These are phyloP conservation scores for Drosophila yakuba DNA, from an alignment of 1,140 invertebrate species.

Conservation along the genomic window DNA sequence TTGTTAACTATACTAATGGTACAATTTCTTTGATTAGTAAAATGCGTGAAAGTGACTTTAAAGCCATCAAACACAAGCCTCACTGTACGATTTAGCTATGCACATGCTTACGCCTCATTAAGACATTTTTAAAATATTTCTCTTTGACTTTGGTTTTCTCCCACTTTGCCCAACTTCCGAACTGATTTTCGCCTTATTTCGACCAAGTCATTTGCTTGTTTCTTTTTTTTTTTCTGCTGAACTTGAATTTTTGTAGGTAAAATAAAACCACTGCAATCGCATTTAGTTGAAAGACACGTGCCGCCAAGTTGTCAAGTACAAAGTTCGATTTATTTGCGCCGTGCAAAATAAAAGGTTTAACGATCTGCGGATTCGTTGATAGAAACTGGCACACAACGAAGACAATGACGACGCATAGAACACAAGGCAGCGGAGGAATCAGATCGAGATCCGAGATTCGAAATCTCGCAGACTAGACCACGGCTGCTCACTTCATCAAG, in stretches of 20 bases:
- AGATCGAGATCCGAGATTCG: conserved; percentile 30
- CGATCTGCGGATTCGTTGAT: conserved; percentile 22
- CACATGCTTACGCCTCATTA: conserved; percentile 37
- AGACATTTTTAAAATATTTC: conserved; percentile 40
- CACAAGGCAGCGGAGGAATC: conserved; percentile 34
- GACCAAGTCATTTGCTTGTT: conserved; percentile 25
- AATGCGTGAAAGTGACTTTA: background rate
- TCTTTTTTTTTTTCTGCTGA: conserved; percentile 24
- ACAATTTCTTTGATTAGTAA: too few relatives aligned
- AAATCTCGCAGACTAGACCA: conserved; percentile 35
- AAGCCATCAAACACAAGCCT: background rate
- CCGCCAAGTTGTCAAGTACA: conserved; percentile 36
- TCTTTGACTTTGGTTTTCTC: conserved; percentile 33
- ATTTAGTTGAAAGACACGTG: conserved; percentile 47
- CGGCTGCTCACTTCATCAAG: conserved; percentile 55
- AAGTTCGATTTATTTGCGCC: conserved; percentile 45
- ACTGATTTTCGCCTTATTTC: conserved; percentile 37
- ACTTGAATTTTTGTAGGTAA: conserved; percentile 41
- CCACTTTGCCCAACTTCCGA: conserved; percentile 29
- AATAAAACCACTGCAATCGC: conserved; percentile 28
- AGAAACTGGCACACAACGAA: conserved; percentile 41
- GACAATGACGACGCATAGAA: conserved; percentile 44
- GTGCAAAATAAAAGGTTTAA: conserved; percentile 36
- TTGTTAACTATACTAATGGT: too few relatives aligned
- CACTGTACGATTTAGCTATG: conserved; percentile 38